These are phyloP conservation scores for Styela plicata DNA, from an alignment of 23 tunicate genomes.

Conservation along the genomic window DNA sequence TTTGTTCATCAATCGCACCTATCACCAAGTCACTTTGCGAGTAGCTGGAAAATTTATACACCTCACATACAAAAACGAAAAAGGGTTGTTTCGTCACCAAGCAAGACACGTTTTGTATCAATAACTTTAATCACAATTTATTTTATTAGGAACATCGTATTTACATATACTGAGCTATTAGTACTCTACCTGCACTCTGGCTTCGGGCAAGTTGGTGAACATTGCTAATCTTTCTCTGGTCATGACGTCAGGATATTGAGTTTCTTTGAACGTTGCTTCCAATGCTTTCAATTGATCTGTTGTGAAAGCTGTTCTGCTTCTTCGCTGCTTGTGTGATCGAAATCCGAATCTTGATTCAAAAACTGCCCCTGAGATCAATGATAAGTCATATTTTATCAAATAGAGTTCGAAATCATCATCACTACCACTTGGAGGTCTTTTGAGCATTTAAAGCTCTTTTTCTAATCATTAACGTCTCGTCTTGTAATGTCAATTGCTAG, in stretches of 20 bases:
- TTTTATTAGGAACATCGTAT: too few relatives aligned
- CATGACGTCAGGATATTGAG: constrained; percentile 83
- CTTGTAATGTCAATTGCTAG: too few relatives aligned
- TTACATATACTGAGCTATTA: too few relatives aligned
- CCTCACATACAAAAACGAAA: too few relatives aligned
- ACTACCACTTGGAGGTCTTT: not conserved
- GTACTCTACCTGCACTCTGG: constrained; percentile 80
- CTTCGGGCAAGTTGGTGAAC: constrained; percentile 71
- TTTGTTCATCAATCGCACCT: too few relatives aligned
- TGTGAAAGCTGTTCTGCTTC: constrained; percentile 87
- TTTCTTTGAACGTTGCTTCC: constrained; percentile 66
- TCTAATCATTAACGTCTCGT: too few relatives aligned
- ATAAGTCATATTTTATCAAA: too few relatives aligned
- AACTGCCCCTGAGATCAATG: constrained; percentile 23
- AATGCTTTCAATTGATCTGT: constrained; percentile 67
- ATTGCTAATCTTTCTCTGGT: constrained; percentile 67
- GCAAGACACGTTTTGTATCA: too few relatives aligned
- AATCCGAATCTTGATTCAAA: constrained; percentile 38
- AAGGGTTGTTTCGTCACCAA: too few relatives aligned
- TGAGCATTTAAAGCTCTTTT: not conserved
- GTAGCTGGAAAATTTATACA: too few relatives aligned
- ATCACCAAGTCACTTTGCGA: too few relatives aligned
- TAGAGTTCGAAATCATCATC: not conserved
- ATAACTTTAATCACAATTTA: too few relatives aligned
- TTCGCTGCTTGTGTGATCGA: constrained; percentile 64